A percentile compares a stretch with the other conserved stretches of the same genome.
These are phyloP conservation scores for Drosophila imparisetae DNA, from an alignment of 2,888 invertebrate genomes.

Conservation along the genomic window DNA sequence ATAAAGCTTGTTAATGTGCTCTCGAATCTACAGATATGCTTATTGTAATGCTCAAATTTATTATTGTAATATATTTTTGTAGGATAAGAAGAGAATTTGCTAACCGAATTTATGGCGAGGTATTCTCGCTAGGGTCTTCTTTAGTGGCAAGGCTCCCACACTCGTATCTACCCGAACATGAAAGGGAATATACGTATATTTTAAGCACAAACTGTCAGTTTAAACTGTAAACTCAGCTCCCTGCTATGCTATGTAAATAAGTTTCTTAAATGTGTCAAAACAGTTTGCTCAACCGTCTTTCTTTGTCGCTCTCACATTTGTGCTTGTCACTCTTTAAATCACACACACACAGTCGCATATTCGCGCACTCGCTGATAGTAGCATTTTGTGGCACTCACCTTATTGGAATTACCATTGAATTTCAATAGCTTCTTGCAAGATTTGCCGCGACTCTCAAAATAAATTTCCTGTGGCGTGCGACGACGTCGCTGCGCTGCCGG, in stretches of 20 bases:
- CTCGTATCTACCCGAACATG: not conserved
- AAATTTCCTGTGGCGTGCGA: conserved; percentile 87
- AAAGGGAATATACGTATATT: not conserved
- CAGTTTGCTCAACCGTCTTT: conserved; percentile 8
- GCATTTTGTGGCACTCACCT: conserved; percentile 86
- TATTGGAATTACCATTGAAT: conserved; percentile 93
- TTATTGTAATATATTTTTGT: not conserved
- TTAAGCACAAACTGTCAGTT: not conserved
- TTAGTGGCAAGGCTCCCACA: not conserved
- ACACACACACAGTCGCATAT: conserved; percentile 7
- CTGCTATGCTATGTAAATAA: conserved; percentile 16
- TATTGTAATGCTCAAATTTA: not conserved
- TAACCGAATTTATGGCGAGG: conserved; percentile 11
- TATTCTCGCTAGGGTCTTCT: not conserved
- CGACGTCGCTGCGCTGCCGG: conserved; percentile 72
- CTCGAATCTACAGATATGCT: not conserved
- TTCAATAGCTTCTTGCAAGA: conserved; percentile 92
- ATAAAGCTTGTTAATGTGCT: conserved; percentile 1
- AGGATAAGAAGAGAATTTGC: not conserved
- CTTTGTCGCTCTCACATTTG: conserved; percentile 6
- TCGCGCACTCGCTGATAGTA: conserved; percentile 1
- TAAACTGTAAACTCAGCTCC: not conserved
- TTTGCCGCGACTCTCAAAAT: conserved; percentile 92
- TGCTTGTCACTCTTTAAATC: conserved; percentile 14
- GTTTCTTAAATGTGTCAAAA: conserved; percentile 25